Evolutionary conservation across 2,113 vertebrate species (phyloP), one percentile per base, ranked within the genome.

Genomic region (Penelope pileata): DNA sequence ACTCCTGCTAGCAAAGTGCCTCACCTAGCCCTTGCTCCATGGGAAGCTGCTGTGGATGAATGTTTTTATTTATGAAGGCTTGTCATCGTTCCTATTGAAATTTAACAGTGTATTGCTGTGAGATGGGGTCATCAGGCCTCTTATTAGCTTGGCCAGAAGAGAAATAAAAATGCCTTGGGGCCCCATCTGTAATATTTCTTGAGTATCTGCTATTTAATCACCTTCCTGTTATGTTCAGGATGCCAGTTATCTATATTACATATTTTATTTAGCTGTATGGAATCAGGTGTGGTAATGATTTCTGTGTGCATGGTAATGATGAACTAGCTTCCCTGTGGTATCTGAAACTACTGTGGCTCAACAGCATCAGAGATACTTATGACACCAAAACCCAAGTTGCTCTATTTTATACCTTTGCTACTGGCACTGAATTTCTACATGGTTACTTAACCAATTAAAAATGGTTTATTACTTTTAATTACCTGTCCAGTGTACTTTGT

Each of bases 401-500:
- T 91, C 72, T 92, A 81, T 94, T 97, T 96, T 94, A 87, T n/a
- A 83, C 92, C 59, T 95, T 91, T 86, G 67, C 88, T 78, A 63
- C 63, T 79, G 62, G 89, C 82, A 89, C 83, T 97, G 69, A 92
- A 77, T 96, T 96, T 96, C 77, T 95, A 91, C 64, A 5, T 87
- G 95, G 94, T 96, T 96, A 91, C 63, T 96, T 97, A 94, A 73
- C 63, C 77, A 94, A 97, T 97, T 97, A 96, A 94, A 96, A 82
- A 45, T 83, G 54, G 86, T 91, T 93, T 97, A 96, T 96, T 94
- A 84, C 96, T 94, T 93, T 94, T 94, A 96, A 95, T 97, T 97
- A 90, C 84, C 83, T 94, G 67, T 90, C 91, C 67, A 86, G 74
- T 95, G 93, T 91, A 79, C 81, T 77, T 95, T 93, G 79, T 89